Evolutionary conservation across 1,140 invertebrate species (phyloP).

Genomic region (Phocides pigmalion): DNA sequence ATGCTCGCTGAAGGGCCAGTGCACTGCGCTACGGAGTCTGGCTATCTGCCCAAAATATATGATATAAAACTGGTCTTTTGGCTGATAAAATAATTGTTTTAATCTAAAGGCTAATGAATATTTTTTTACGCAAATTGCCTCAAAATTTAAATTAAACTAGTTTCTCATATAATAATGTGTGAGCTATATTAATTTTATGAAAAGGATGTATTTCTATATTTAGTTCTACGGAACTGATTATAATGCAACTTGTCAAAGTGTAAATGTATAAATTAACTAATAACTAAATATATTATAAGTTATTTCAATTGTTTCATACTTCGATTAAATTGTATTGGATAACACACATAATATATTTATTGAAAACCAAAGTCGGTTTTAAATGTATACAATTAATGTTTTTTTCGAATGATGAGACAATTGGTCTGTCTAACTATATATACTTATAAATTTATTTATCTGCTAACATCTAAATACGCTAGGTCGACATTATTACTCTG

Average conservation of each 20-base stretch:
- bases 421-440: constrained; percentile 60
- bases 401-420: constrained; percentile 48
- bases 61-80: constrained; percentile 14
- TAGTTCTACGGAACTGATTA: constrained; percentile 51
- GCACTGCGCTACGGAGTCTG: background rate
- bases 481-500: constrained; percentile 66
- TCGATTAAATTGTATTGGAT: constrained; percentile 43
- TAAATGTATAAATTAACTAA: constrained; percentile 78
- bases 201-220: constrained; percentile 59
- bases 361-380: constrained; percentile 21
- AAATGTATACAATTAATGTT: constrained; percentile 16
- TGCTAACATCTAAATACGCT: constrained; percentile 69
- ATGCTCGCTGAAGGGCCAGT: background rate
- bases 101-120: constrained; percentile 29
- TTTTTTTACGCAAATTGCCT: constrained; percentile 45
- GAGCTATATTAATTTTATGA: constrained; percentile 23
- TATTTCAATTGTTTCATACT: constrained; percentile 58
- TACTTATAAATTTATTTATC: constrained; percentile 73
- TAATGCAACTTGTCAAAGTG: constrained; percentile 67
- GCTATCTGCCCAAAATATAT: constrained; percentile 25
- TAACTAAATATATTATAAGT: constrained; percentile 60
- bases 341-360: constrained; percentile 27
- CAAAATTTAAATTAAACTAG: constrained; percentile 40
- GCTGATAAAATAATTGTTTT: constrained; percentile 21
- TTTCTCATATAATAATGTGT: constrained; percentile 22